Conservation (phyloP, 2,888 invertebrate genomes). For the Harpalus rufipes region DNA sequence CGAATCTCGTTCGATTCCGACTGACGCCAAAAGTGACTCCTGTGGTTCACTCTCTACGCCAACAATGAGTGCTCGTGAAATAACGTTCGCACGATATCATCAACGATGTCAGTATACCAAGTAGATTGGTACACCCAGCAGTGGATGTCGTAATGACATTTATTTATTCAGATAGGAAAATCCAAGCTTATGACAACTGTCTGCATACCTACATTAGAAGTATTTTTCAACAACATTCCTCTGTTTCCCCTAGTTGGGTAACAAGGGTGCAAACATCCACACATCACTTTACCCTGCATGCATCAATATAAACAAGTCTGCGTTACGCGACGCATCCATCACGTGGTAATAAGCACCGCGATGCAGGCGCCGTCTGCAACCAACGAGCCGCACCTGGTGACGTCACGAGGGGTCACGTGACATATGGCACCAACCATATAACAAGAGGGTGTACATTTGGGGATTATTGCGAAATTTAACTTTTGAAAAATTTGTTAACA, state of each 20-base stretch:
- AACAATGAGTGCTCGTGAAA: no score
- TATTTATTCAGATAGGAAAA: no score
- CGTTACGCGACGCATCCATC: slow-evolving; percentile 60
- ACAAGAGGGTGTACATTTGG: background rate
- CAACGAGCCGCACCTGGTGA: slow-evolving; percentile 52
- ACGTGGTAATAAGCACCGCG: slow-evolving; percentile 49
- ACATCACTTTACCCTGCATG: slow-evolving; percentile 33
- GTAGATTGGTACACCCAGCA: no score
- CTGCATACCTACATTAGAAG: no score
- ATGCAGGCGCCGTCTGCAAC: slow-evolving; percentile 3
- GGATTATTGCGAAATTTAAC: background rate
- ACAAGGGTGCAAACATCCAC: slow-evolving; percentile 37
- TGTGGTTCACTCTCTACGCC: no score
- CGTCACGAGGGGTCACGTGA: slow-evolving; percentile 49
- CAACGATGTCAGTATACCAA: no score
- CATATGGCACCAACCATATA: background rate
- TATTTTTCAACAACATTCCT: background rate
- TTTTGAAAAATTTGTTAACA: no score
- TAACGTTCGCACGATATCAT: no score
- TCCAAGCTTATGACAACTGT: no score
- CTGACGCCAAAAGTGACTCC: no score
- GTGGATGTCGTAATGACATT: no score
- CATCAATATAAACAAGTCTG: slow-evolving; percentile 62
- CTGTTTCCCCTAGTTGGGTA: background rate
- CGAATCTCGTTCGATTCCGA: no score